Evolutionary conservation across 2,113 vertebrate species (phyloP).

Genomic region (Sigmodon hispidus): DNA sequence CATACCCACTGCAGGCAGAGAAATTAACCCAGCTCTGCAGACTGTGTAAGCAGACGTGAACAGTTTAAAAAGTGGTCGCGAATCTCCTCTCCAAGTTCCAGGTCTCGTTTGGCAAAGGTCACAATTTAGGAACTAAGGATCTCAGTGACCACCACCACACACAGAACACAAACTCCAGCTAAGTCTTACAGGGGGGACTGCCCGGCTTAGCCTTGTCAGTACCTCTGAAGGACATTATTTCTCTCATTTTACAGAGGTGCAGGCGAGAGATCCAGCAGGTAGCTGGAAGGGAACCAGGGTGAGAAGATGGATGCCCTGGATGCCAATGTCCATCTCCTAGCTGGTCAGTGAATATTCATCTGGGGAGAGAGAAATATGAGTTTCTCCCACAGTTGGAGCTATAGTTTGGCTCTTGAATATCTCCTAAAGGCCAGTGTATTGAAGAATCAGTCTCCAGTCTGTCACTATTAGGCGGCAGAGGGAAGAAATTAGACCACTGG

Average conservation of each 20-base stretch:
- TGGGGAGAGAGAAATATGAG: neutral
- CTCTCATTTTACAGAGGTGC: neutral
- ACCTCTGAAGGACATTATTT: neutral
- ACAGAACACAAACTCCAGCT: neutral
- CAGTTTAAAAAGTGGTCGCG: neutral
- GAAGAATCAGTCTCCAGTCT: neutral
- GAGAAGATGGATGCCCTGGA: neutral
- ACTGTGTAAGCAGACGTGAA: accelerated
- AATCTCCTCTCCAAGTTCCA: neutral
- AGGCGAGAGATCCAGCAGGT: neutral
- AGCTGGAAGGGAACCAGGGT: neutral
- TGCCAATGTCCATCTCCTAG: neutral
- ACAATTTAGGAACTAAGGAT: neutral
- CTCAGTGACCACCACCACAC: neutral
- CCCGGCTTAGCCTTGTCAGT: neutral
- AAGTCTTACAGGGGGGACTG: neutral
- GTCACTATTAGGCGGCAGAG: neutral
- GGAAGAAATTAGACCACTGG: neutral
- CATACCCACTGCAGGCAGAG: neutral
- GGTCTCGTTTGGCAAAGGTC: neutral
- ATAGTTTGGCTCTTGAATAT: neutral
- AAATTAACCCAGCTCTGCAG: neutral
- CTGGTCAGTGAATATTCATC: neutral
- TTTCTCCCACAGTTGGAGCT: neutral
- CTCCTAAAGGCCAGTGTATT: neutral